phyloP scores from a whole-genome alignment of 2,113 vertebrate species.

The Callipepla squamata region DNA sequence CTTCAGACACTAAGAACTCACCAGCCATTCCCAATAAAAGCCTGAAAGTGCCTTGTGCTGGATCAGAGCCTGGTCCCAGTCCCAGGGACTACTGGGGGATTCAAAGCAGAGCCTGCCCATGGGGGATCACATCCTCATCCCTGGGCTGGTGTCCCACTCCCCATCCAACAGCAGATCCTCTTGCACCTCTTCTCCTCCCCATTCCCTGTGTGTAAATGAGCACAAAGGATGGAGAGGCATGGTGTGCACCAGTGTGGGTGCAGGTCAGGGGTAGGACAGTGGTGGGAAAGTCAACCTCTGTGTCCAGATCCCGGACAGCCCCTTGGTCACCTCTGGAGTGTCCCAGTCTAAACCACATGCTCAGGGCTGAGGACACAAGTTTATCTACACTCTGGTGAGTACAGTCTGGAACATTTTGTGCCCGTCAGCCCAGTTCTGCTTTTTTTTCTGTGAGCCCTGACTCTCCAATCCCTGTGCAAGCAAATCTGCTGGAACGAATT shows the following conservation, averaged over 20 bases:
- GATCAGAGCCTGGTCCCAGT: background rate
- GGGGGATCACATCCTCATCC: background rate
- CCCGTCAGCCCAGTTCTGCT: fast-evolving
- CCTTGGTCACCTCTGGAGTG: background rate
- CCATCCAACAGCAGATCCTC: fast-evolving
- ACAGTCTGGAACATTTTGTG: background rate
- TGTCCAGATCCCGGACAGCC: background rate
- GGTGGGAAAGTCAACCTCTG: background rate
- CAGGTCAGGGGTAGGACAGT: fast-evolving
- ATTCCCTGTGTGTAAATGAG: background rate
- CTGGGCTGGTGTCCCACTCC: background rate
- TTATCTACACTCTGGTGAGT: background rate
- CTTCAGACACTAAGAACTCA: background rate
- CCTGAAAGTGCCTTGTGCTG: background rate
- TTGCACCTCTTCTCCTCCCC: background rate
- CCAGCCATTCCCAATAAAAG: background rate
- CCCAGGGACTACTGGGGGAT: background rate
- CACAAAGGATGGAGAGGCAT: background rate
- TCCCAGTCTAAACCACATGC: fast-evolving
- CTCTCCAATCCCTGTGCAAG: background rate
- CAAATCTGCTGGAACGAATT: background rate
- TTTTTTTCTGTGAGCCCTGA: background rate
- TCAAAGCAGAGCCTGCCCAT: background rate
- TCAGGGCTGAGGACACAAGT: background rate
- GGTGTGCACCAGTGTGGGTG: background rate